A percentile compares a stretch with the other conserved stretches of the same genome.
phyloP scores from a whole-genome alignment of 2,797 vertebrate genomes.

The Protonibea diacanthus region DNA sequence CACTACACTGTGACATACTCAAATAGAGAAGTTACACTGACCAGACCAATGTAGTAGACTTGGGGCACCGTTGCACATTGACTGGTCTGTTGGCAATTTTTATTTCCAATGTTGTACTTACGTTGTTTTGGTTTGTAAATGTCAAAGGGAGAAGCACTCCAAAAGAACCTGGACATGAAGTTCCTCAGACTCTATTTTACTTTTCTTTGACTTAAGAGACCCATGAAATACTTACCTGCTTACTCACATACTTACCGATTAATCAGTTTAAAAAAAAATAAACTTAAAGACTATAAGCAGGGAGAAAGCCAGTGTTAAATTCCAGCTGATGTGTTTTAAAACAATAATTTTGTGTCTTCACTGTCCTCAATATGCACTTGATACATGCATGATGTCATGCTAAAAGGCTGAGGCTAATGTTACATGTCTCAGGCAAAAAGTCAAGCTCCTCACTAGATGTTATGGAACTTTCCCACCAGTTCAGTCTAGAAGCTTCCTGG shows the following conservation, averaged over 20 bases:
- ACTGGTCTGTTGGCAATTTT: conserved; percentile 17
- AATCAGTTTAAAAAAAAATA: no score
- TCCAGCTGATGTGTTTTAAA: no score
- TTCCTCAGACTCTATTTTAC: neutral
- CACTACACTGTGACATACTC: conserved; percentile 13
- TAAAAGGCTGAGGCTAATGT: no score
- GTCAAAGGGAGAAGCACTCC: conserved; percentile 20
- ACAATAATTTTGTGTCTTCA: no score
- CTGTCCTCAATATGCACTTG: no score
- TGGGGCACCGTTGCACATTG: conserved; percentile 12
- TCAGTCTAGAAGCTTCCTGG: no score
- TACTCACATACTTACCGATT: no score
- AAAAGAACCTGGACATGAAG: conserved; percentile 8
- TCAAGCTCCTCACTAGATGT: no score
- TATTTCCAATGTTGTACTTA: conserved; percentile 25
- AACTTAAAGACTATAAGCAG: neutral
- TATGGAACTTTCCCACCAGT: no score
- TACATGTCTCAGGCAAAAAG: no score
- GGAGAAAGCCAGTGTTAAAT: neutral
- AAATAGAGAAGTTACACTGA: conserved; percentile 33
- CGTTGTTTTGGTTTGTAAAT: conserved; percentile 18
- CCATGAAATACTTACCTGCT: neutral
- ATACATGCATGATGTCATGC: no score
- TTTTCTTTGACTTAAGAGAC: neutral
- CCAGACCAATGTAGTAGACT: conserved; percentile 37